Evolutionary conservation across 1,140 invertebrate genomes (phyloP), one percentile per base, ranked within the genome.

Genomic region (Bombus consobrinus): DNA sequence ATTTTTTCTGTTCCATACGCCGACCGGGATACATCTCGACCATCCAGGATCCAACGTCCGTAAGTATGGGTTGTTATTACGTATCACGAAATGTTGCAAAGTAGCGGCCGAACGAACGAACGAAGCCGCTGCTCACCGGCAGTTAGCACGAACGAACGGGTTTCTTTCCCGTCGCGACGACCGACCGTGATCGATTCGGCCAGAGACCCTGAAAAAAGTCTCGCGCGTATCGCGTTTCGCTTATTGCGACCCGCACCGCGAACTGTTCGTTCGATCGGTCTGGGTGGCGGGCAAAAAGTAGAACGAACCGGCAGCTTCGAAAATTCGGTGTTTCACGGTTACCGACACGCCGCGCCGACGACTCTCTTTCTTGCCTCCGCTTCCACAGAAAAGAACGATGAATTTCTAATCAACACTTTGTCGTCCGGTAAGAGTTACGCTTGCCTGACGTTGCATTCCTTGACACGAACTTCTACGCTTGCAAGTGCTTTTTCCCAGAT

Each of bases 41-140:
- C 22, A 10, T 83, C 22, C 90, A 96, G 95, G 95, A 96, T 93
- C 95, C 95, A 79, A 94, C 95, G 89, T 95, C 95, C 89, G 95
- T 96, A 91, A 96, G 95, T 95, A 94, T 90, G 81, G 82, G 83
- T 90, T 81, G 87, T 87, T 90, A 87, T 69, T 43, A 41, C 72
- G 76, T 82, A 79, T 81, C 87, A 57, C 76, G 83, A 83, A 89
- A 89, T 80, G 80, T 81, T 86, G 53, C 84, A 75, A 81, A 87
- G 80, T 81, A 87, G 76, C 72, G 43, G 77, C 32, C 39, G 66
- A 1, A 59, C 34, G 22, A n/a, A 22, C 10, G 68, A 28, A 39
- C 57, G n/a, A n/a, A 25, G n/a, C 47, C 13, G 25, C 3, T 37
- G 37, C 25, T 41, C 43, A 18, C 32, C 74, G 47, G 37, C 47